Conservation (phyloP, 2,113 vertebrate species). For the Bufo gargarizans region DNA sequence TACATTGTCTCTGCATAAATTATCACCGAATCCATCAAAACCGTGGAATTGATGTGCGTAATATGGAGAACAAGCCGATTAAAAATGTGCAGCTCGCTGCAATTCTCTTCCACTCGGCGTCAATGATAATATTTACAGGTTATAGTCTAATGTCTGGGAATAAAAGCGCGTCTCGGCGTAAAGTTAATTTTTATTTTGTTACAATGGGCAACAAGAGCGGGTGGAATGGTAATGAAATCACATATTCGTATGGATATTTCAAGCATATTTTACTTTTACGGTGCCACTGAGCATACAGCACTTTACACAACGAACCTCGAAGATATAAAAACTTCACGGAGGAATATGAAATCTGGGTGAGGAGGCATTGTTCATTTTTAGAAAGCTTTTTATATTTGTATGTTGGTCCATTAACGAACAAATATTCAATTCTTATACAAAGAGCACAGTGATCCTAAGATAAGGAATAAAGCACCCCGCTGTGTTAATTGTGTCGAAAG, state of each 20-base stretch:
- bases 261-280: constrained; percentile 28
- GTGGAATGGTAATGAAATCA: not conserved
- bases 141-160: not conserved
- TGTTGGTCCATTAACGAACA: not conserved
- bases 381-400: not conserved
- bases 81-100: not conserved
- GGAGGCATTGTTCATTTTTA: not conserved
- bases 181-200: constrained; percentile 1
- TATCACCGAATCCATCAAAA: not conserved
- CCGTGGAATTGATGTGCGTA: not conserved
- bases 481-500: not conserved
- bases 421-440: not conserved
- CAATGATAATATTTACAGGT: not conserved
- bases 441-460: not conserved
- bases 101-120: not conserved
- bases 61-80: not conserved
- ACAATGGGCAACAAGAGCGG: not conserved
- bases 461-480: not conserved
- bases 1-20: not conserved
- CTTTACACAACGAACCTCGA: not conserved
- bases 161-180: not conserved
- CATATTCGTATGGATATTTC: constrained; percentile 31
- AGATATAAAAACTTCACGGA: constrained; percentile 5
- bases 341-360: not conserved
- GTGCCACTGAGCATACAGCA: not conserved